Percentiles rank a stretch among this genome's conserved stretches.
Conservation (phyloP, 2,113 vertebrate species). For the Dipodomys stephensi region DNA sequence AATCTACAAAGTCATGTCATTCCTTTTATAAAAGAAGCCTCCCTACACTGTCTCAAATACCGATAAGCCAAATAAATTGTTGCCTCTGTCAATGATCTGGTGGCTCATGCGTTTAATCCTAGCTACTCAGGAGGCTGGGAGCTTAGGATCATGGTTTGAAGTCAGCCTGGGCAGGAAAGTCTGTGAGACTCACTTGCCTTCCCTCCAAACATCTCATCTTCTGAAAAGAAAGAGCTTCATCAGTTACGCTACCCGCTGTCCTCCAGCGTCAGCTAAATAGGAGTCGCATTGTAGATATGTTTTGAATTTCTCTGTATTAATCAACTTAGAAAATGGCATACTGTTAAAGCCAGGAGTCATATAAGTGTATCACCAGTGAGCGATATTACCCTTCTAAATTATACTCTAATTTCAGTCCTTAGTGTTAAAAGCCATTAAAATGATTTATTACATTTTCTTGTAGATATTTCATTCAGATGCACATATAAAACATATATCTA, state of each 20-base stretch:
- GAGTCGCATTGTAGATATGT: neutral
- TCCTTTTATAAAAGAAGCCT: neutral
- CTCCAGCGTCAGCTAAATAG: neutral
- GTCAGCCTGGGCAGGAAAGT: too few species aligned
- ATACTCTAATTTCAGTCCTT: neutral
- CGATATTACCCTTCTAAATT: neutral
- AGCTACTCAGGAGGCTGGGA: too few species aligned
- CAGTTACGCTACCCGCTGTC: neutral
- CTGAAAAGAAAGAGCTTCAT: neutral
- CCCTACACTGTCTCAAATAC: neutral
- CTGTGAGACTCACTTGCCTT: neutral
- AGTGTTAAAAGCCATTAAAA: neutral
- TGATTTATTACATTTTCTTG: neutral
- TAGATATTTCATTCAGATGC: neutral
- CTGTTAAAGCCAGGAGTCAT: neutral
- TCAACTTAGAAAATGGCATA: conserved; percentile 10
- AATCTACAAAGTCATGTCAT: neutral
- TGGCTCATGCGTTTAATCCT: too few species aligned
- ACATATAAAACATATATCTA: neutral
- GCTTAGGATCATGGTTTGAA: too few species aligned
- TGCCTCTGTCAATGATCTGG: neutral
- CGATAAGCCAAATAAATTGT: neutral
- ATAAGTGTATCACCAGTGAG: neutral
- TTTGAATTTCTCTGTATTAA: neutral
- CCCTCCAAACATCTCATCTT: neutral